Base-by-base conservation (phyloP, 2,888 invertebrate genomes). In the Tridacna crocea region DNA sequence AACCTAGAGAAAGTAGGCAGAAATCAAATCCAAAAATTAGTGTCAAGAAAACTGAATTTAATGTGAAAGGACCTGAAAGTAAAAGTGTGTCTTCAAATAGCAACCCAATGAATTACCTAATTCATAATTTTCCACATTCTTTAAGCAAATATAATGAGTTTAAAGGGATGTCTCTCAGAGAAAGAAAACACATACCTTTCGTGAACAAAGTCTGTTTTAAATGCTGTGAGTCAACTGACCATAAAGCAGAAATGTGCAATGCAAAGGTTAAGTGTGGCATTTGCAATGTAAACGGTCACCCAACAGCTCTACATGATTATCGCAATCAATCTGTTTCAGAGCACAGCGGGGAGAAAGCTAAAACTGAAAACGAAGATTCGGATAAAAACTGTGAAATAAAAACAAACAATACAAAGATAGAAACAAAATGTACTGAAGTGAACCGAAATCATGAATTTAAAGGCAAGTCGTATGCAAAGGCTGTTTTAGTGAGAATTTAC, bases 391-490 rank as follows among this genome's bases (percentile, higher is more conserved):
- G 55, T 55, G 17, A 55, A 55, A 19, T 55, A 55, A 19, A 19
- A 55, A 55, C 17, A 1, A 55, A 55, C 15, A 15, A 55, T 19
- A 55, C 55, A 55, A 55, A 11, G 15, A 15, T 55, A 19, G 55
- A 55, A 36, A 47, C 75, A 13, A 58, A 48, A n/a, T 85, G 85
- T 27, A 80, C 78, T 0, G 65, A 68, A 13, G n/a, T 82, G 4
- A 79, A 80, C 74, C 72, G 75, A 27, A 26, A 68, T 10, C 27
- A 27, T 65, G 58, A 48, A 19, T 84, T 72, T 19, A 17, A 58
- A 2, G 82, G 79, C 36, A 76, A 76, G 46, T 83, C 82, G 24
- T 81, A 81, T 72, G 74, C 81, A 0, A 85, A 85, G 47, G 55
- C 72, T n/a, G 76, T 85, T 10, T 58, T 80, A n/a, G 83, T 79